Percentiles rank a stretch among this genome's conserved stretches.
Conservation (phyloP, 2,113 vertebrate species). For the Rallus limicola region DNA sequence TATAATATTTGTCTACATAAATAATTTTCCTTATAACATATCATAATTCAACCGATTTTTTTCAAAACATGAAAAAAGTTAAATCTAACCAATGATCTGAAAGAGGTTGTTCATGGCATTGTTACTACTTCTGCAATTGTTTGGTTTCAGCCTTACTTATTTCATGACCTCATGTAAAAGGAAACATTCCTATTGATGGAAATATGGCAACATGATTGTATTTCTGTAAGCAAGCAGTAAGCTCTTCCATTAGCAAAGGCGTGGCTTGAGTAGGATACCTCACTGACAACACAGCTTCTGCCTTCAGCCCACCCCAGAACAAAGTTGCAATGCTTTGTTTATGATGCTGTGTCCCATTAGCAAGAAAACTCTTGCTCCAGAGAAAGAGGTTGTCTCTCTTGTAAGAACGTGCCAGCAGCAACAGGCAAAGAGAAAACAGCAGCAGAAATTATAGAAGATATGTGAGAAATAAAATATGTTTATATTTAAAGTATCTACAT, state of each 20-base stretch:
- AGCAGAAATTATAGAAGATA: neutral
- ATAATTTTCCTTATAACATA: neutral
- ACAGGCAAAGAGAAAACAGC: neutral
- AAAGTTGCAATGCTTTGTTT: neutral
- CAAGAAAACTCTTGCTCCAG: neutral
- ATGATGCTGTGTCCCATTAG: neutral
- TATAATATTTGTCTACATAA: neutral
- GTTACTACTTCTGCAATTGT: neutral
- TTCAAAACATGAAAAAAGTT: neutral
- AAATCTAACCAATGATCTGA: neutral
- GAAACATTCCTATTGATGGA: neutral
- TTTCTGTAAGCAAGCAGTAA: neutral
- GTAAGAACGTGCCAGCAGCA: neutral
- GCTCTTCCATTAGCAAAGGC: neutral
- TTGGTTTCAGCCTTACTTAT: neutral
- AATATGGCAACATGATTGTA: neutral
- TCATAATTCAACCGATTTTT: neutral
- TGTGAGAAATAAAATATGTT: neutral
- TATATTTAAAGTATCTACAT: neutral
- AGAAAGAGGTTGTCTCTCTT: neutral
- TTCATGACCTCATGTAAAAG: neutral
- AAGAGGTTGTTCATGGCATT: neutral
- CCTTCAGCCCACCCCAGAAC: neutral
- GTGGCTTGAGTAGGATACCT: neutral
- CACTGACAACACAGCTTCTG: neutral